Base-by-base conservation (phyloP, 1,140 invertebrate genomes). In the Apocrypta bakeri region DNA sequence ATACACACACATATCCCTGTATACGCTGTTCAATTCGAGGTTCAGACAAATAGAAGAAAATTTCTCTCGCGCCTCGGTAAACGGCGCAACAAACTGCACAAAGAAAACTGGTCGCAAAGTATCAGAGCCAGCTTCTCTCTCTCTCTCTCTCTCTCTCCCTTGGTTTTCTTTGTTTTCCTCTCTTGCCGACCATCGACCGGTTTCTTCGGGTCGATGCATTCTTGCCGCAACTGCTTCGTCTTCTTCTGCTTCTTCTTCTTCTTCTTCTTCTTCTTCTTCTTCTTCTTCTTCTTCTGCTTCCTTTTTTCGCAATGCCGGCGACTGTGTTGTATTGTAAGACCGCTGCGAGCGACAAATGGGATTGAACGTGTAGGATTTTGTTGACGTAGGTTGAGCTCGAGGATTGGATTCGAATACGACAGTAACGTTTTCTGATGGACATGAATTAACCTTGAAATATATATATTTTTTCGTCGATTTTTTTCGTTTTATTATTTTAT, bases 121-220 rank as follows among this genome's bases (percentile, higher is more conserved):
- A 37, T 37, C 48, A 17, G 48, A 56, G 48, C 48, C 21, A n/a
- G 48, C n/a, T 56, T 56, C 48, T 56, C 48, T 56, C 48, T 56
- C 40, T 48, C 42, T 48, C 48, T 56, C 48, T 56, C 48, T 56
- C 63, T 66, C 24, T 66, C 63, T 25, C 17, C 24, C 8, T 9
- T 17, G 63, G 63, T 66, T 66, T 66, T 66, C 63, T 66, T 66
- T 66, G 25, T 66, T 66, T 66, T 66, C 63, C 63, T 66, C n/a
- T 29, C 27, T 11, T 25, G 63, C 63, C 61, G 61, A 7, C 63
- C 24, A 29, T 66, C 63, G 63, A 66, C 63, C 63, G 63, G 63
- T 66, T 66, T 66, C 63, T 66, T 21, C 63, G 63, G 63, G 63
- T 66, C 63, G 63, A 66, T 66, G 63, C 63, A 25, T 64, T 17